Evolutionary conservation across 2,797 vertebrate species (phyloP).

Genomic region (Otolemur crassicaudatus): DNA sequence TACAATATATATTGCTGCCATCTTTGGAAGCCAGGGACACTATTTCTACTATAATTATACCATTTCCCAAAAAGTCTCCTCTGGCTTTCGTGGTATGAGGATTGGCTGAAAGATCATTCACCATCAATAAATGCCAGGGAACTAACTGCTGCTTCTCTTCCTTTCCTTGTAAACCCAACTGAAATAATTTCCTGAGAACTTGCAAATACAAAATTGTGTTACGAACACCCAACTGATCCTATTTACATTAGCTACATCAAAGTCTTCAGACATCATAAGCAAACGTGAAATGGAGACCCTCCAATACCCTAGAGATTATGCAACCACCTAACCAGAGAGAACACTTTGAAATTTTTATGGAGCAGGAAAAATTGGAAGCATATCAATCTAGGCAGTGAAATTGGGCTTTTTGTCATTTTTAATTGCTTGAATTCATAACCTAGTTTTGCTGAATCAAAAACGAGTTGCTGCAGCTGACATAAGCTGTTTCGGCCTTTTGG

Average conservation of each 20-base stretch:
- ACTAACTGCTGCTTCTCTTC: not conserved
- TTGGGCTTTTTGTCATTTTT: conserved; percentile 84
- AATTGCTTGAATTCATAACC: conserved; percentile 87
- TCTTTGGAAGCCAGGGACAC: not conserved
- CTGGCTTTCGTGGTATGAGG: not conserved
- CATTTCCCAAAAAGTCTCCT: not conserved
- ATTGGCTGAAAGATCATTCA: not conserved
- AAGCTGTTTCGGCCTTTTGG: conserved; percentile 76
- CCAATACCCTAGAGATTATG: conserved; percentile 55
- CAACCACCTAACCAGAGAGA: conserved; percentile 76
- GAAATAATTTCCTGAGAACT: not conserved
- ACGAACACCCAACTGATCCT: not conserved
- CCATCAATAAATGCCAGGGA: not conserved
- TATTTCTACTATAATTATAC: not conserved
- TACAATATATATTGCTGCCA: not conserved
- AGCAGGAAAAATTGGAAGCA: conserved; percentile 70
- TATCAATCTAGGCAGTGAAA: conserved; percentile 82
- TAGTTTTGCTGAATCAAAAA: conserved; percentile 82
- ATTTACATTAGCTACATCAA: conserved; percentile 69
- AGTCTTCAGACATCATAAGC: conserved; percentile 16
- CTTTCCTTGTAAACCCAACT: conserved; percentile 1
- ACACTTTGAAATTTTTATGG: conserved; percentile 80
- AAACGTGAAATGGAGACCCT: conserved; percentile 48
- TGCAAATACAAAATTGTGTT: not conserved
- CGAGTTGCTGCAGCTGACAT: conserved; percentile 75